Conservation (phyloP, 2,888 invertebrate species). For the Trisateles emortualis region DNA sequence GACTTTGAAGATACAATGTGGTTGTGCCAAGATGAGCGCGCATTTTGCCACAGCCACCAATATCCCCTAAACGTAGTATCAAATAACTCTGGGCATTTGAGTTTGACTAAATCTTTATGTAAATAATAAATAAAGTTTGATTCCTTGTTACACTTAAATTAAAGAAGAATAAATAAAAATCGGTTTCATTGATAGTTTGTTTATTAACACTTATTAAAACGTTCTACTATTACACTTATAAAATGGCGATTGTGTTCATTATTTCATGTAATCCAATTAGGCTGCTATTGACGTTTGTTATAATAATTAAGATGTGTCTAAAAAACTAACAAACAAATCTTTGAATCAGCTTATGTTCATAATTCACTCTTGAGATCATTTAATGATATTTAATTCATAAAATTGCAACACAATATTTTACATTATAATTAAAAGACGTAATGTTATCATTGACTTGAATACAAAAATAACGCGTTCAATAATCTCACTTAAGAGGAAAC, state of each 20-base stretch:
- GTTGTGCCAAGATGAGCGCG: no score
- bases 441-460: slow-evolving; percentile 53
- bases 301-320: slow-evolving; percentile 39
- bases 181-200: slow-evolving; percentile 62
- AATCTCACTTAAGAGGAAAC: slow-evolving; percentile 81
- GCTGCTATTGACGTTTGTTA: slow-evolving; percentile 53
- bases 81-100: no score
- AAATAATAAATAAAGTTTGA: no score
- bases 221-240: slow-evolving; percentile 77
- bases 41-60: no score
- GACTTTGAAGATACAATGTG: no score
- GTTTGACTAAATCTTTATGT: no score
- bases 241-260: slow-evolving; percentile 73
- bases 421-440: slow-evolving; percentile 22
- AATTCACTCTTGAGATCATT: slow-evolving; percentile 67
- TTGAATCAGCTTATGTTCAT: slow-evolving; percentile 50
- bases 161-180: slow-evolving; percentile 12
- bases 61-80: no score
- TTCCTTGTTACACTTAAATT: no score
- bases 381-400: slow-evolving; percentile 51
- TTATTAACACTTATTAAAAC: slow-evolving; percentile 82
- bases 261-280: slow-evolving; percentile 62
- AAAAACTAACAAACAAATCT: slow-evolving; percentile 52
- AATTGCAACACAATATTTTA: slow-evolving; percentile 43
- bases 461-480: slow-evolving; percentile 80